These are phyloP conservation scores for Sinelater perroti DNA, from an alignment of 2,888 invertebrate species.

Conservation along the genomic window DNA sequence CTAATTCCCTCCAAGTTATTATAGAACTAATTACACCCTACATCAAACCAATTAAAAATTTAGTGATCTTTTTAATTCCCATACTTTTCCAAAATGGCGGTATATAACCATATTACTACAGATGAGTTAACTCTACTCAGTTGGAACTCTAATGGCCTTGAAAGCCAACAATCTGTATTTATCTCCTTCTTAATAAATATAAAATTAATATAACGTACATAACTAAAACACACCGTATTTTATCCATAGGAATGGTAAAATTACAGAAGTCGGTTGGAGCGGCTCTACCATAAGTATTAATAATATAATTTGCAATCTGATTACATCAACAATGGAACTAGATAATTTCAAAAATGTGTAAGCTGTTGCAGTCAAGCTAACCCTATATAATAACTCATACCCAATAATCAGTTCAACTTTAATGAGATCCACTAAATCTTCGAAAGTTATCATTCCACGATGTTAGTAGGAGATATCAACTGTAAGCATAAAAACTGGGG, in stretches of 20 bases:
- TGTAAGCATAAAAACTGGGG: conserved; percentile 1
- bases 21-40: conserved; percentile 4
- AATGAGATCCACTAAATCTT: conserved; percentile 6
- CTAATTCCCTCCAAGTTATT: conserved; percentile 5
- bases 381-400: conserved; percentile 5
- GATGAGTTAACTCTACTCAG: conserved; percentile 5
- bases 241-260: background rate
- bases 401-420: background rate
- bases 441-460: conserved; percentile 1
- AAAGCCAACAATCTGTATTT: conserved; percentile 3
- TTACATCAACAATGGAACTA: background rate
- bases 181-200: conserved; percentile 4
- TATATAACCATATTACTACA: background rate
- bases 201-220: conserved; percentile 1
- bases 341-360: background rate
- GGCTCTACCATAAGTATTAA: background rate
- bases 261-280: background rate
- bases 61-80: background rate
- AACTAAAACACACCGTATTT: conserved; percentile 6
- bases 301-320: background rate
- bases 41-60: conserved; percentile 6
- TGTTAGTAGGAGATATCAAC: conserved; percentile 9
- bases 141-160: conserved; percentile 2
- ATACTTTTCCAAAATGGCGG: conserved; percentile 11
- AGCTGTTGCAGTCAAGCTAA: conserved; percentile 4